Evolutionary conservation across 2,797 vertebrate species (phyloP).

Genomic region (Trachurus trachurus): DNA sequence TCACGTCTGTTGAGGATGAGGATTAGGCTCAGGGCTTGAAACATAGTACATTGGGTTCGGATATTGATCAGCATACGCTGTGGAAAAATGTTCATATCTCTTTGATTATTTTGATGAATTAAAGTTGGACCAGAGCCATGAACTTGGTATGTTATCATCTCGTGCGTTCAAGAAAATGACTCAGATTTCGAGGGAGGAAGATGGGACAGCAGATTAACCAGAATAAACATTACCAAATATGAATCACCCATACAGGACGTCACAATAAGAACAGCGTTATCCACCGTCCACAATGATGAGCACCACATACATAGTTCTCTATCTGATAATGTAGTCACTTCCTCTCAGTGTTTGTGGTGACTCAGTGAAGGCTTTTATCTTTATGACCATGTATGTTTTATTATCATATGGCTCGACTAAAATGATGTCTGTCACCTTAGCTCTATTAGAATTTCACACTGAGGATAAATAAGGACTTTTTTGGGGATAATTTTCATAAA

Average conservation of each 20-base stretch:
- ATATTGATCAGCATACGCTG: constrained; percentile 17
- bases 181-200: constrained; percentile 8
- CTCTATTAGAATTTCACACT: constrained; percentile 9
- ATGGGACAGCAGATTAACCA: constrained; percentile 16
- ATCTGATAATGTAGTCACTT: constrained; percentile 38
- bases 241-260: constrained; percentile 27
- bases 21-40: constrained; percentile 26
- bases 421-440: constrained; percentile 11
- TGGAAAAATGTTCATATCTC: constrained; percentile 3
- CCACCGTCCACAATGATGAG: not conserved
- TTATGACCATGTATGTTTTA: constrained; percentile 48
- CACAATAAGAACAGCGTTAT: constrained; percentile 26
- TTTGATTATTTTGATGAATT: constrained; percentile 6
- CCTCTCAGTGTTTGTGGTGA: constrained; percentile 37
- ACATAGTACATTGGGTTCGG: constrained; percentile 23
- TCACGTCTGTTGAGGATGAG: constrained; percentile 40
- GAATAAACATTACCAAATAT: constrained; percentile 38
- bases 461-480: not conserved
- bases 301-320: not conserved
- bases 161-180: constrained; percentile 14
- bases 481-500: not conserved
- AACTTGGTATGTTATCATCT: not conserved
- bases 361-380: constrained; percentile 55
- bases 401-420: constrained; percentile 30
- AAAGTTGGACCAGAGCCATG: not conserved